phyloP scores from a whole-genome alignment of 2,888 invertebrate species.

The Atethmia centrago region DNA sequence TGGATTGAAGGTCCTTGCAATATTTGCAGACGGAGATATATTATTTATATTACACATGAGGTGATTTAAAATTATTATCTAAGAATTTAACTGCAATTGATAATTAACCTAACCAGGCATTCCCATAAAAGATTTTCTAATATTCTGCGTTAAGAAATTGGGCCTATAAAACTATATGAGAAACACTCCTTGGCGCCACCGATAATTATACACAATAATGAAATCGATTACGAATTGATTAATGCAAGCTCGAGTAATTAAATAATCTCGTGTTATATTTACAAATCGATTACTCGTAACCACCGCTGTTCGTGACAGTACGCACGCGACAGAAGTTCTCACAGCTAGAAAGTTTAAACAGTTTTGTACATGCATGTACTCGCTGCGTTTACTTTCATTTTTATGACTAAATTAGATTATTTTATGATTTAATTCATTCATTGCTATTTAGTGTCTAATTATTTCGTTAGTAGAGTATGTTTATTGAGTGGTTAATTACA shows the following conservation, averaged over 20 bases:
- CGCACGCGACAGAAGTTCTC: slow-evolving; percentile 53
- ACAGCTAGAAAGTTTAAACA: slow-evolving; percentile 52
- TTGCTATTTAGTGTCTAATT: slow-evolving; percentile 14
- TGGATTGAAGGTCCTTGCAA: no score
- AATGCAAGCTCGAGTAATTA: slow-evolving; percentile 28
- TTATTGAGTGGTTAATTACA: slow-evolving; percentile 14
- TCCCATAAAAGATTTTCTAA: not conserved
- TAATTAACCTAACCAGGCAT: not conserved
- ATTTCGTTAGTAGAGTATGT: not conserved
- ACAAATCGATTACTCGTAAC: slow-evolving; percentile 40
- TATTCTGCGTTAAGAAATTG: slow-evolving; percentile 5
- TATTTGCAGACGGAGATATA: not conserved
- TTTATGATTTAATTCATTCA: slow-evolving; percentile 30
- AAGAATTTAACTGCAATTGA: not conserved
- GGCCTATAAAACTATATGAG: slow-evolving; percentile 17
- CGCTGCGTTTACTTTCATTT: slow-evolving; percentile 44
- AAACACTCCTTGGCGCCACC: slow-evolving; percentile 41
- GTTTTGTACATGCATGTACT: slow-evolving; percentile 51
- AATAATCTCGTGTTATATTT: slow-evolving; percentile 42
- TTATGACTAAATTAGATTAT: slow-evolving; percentile 26
- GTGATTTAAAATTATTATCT: not conserved
- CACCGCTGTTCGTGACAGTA: slow-evolving; percentile 51
- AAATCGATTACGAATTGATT: slow-evolving; percentile 48
- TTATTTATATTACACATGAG: not conserved
- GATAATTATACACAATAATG: slow-evolving; percentile 37